Evolutionary conservation across 2,113 vertebrate genomes (phyloP).

Genomic region (Xiphophorus hellerii): DNA sequence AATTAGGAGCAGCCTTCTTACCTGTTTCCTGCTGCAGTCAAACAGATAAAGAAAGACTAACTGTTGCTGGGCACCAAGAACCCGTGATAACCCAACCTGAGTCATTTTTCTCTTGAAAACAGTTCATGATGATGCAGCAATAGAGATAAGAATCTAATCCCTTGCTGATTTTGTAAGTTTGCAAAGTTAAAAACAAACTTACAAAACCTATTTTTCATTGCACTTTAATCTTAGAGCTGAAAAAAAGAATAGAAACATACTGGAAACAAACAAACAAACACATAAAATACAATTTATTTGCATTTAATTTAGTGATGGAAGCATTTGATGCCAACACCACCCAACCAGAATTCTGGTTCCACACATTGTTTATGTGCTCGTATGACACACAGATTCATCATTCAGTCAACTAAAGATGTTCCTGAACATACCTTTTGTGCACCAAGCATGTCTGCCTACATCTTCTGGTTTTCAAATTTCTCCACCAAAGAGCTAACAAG

Average conservation of each 20-base stretch:
- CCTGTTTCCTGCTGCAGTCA: slow-evolving; percentile 31
- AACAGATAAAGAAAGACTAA: neutral
- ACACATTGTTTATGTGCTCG: neutral
- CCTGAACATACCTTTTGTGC: neutral
- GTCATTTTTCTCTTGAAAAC: neutral
- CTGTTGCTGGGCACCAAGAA: neutral
- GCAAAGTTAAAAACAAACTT: neutral
- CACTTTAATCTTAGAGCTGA: neutral
- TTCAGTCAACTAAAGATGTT: neutral
- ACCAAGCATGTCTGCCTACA: neutral
- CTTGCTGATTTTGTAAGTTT: neutral
- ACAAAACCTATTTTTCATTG: too few relatives aligned
- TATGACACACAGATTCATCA: neutral
- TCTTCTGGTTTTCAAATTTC: neutral
- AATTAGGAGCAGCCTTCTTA: neutral
- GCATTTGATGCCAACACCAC: neutral
- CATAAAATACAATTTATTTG: neutral
- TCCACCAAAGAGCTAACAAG: neutral
- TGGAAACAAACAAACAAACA: neutral
- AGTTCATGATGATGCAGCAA: slow-evolving; percentile 1
- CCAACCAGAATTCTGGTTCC: neutral
- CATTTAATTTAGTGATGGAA: neutral
- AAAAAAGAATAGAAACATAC: neutral
- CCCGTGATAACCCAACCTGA: neutral
- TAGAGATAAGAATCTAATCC: neutral